Evolutionary conservation across 2,113 vertebrate species (phyloP).

Genomic region (Zosterops hypoxanthus): DNA sequence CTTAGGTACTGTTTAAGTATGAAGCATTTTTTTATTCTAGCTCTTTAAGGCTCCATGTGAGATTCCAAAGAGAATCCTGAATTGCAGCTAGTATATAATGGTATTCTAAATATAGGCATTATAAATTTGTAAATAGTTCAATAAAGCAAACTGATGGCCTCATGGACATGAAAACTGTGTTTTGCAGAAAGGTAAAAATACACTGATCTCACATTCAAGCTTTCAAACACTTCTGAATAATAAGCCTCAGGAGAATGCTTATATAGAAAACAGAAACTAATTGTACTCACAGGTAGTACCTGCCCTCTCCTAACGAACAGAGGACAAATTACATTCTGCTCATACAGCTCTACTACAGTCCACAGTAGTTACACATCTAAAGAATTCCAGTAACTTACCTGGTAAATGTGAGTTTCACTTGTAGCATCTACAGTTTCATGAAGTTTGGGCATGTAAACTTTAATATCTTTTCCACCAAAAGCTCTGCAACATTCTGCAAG

Average conservation of each 20-base stretch:
- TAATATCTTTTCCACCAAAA: conserved; percentile 96
- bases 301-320: background rate
- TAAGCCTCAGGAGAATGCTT: background rate
- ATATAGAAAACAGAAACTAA: background rate
- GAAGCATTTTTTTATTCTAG: background rate
- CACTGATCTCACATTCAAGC: background rate
- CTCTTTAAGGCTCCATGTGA: background rate
- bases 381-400: conserved; percentile 74
- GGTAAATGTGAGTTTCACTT: conserved; percentile 98
- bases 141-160: background rate
- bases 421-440: conserved; percentile 97
- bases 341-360: background rate
- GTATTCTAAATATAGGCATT: background rate
- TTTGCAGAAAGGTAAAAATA: background rate
- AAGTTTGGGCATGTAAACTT: conserved; percentile 95
- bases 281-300: background rate
- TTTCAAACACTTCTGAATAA: background rate
- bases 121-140: background rate
- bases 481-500: conserved; percentile 95
- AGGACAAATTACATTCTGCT: background rate
- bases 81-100: background rate
- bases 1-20: background rate
- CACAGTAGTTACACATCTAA: background rate
- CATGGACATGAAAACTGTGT: accelerated
- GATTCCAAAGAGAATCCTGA: background rate